A percentile compares a stretch with the other conserved stretches of the same genome.
Conservation (phyloP, 2,888 invertebrate species). For the Macropis europaea region DNA sequence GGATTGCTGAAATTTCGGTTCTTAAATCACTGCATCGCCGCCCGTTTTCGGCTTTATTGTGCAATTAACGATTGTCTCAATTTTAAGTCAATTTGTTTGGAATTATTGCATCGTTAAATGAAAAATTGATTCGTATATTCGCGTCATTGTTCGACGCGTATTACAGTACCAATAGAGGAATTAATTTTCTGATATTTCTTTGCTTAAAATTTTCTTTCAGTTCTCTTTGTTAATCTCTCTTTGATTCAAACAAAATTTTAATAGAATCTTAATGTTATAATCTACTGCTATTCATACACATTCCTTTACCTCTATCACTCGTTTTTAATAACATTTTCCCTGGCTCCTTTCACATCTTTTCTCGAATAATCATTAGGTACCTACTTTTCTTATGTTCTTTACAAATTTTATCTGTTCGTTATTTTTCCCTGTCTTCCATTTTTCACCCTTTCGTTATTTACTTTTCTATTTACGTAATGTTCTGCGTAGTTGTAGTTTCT, state of each 20-base stretch:
- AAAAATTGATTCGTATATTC: too few relatives aligned
- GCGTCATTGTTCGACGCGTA: too few relatives aligned
- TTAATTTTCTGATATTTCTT: too few relatives aligned
- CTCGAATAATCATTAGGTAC: constrained; percentile 5
- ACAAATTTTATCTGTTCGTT: background rate
- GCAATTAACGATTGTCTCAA: too few relatives aligned
- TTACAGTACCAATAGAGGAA: too few relatives aligned
- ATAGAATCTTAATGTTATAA: background rate
- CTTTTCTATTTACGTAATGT: too few relatives aligned
- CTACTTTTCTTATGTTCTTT: background rate
- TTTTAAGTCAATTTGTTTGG: too few relatives aligned
- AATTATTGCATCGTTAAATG: too few relatives aligned
- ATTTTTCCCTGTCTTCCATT: background rate
- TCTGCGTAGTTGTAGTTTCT: too few relatives aligned
- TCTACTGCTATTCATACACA: background rate
- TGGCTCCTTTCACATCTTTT: background rate
- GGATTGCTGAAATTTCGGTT: constrained; percentile 41
- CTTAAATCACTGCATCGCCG: constrained; percentile 47
- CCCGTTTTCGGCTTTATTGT: constrained; percentile 27
- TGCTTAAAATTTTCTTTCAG: background rate
- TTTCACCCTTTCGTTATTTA: too few relatives aligned
- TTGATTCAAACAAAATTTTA: too few relatives aligned
- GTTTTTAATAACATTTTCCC: constrained; percentile 11
- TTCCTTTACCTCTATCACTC: background rate
- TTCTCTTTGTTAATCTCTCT: background rate